phyloP scores from a whole-genome alignment of 2,888 invertebrate species.

The Trachelus stipa region DNA sequence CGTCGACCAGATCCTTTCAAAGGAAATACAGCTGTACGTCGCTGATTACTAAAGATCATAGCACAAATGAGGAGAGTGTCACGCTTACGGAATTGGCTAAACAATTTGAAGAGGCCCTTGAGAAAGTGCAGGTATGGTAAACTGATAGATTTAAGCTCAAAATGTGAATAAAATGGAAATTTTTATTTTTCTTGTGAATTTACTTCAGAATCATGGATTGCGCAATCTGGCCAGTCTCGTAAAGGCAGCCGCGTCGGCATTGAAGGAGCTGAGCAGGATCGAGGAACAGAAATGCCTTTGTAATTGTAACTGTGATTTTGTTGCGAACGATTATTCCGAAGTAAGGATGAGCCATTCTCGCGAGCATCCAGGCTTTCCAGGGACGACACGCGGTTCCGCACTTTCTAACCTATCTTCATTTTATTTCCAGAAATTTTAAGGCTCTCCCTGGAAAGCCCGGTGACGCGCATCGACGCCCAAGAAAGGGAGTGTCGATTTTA shows the following conservation, averaged over 20 bases:
- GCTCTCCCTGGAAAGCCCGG: constrained; percentile 36
- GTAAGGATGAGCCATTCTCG: background rate
- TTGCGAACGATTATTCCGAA: background rate
- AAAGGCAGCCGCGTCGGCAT: constrained; percentile 23
- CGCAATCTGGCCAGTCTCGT: constrained; percentile 31
- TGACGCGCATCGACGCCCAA: background rate
- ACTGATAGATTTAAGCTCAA: background rate
- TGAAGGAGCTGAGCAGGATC: constrained; percentile 26
- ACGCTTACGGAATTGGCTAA: constrained; percentile 24
- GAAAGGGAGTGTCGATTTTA: background rate
- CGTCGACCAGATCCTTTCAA: background rate
- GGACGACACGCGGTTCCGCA: constrained; percentile 8
- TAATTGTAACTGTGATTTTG: background rate
- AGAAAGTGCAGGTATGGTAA: constrained; percentile 29
- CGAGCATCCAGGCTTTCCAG: constrained; percentile 28
- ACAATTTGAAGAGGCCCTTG: constrained; percentile 29
- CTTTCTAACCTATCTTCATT: constrained; percentile 12
- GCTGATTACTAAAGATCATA: background rate
- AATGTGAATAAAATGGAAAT: background rate
- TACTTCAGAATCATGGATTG: constrained; percentile 30
- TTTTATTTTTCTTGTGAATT: background rate
- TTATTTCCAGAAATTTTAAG: constrained; percentile 16
- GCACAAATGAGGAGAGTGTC: background rate
- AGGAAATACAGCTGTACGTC: constrained; percentile 12
- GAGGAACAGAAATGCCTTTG: constrained; percentile 14